These are phyloP conservation scores for Trichogramma dendrolimi DNA, from an alignment of 2,888 invertebrate genomes.

Conservation along the genomic window DNA sequence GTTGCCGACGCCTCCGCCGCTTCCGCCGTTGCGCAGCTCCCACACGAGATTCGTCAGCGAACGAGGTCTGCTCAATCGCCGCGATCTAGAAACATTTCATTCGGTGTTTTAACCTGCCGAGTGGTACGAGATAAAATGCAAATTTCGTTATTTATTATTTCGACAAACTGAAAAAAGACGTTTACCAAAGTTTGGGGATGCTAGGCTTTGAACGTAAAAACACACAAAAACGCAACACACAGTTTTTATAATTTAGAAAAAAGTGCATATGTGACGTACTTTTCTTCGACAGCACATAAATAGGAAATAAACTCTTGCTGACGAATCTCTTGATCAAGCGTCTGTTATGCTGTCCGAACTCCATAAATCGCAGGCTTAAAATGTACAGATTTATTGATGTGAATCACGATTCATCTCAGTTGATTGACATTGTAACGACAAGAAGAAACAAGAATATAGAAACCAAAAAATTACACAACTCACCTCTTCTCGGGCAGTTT, in stretches of 20 bases:
- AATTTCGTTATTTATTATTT: not conserved
- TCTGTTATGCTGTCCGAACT: constrained; percentile 12
- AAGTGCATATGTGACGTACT: constrained; percentile 10
- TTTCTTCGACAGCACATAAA: constrained; percentile 20
- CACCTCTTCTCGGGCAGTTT: constrained; percentile 76
- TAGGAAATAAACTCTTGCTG: constrained; percentile 22
- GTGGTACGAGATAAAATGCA: not conserved
- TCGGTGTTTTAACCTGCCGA: not conserved
- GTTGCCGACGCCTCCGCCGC: constrained; percentile 43
- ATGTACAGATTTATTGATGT: constrained; percentile 11
- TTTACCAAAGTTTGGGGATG: too few relatives aligned
- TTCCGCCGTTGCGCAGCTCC: constrained; percentile 57
- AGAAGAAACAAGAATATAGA: not conserved
- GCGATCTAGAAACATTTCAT: constrained; percentile 51
- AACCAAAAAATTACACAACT: not conserved
- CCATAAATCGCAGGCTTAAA: constrained; percentile 15
- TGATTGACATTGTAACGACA: not conserved
- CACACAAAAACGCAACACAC: too few relatives aligned
- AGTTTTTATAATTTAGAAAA: too few relatives aligned
- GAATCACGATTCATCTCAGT: not conserved
- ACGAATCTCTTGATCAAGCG: constrained; percentile 15
- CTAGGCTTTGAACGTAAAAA: too few relatives aligned
- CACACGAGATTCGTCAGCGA: constrained; percentile 84
- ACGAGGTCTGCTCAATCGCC: constrained; percentile 76
- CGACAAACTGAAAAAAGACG: not conserved